These are phyloP conservation scores for Vesta saturnalis DNA, from an alignment of 2,888 invertebrate genomes.

Conservation along the genomic window DNA sequence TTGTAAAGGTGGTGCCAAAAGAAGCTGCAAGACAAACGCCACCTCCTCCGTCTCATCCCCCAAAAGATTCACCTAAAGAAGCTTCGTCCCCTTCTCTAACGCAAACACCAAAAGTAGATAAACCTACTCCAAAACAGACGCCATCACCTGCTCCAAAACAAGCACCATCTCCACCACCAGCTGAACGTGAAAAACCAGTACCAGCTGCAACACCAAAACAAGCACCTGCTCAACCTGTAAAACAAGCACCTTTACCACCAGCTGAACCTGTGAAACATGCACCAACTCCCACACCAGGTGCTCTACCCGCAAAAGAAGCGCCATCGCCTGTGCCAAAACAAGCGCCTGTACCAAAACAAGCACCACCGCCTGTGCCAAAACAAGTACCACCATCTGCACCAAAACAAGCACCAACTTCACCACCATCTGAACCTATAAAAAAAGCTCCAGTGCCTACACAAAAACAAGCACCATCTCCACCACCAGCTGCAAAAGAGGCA, in stretches of 20 bases:
- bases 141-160: slow-evolving; percentile 15
- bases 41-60: slow-evolving; percentile 46
- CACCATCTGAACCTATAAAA: background rate
- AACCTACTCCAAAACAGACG: slow-evolving; percentile 9
- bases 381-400: background rate
- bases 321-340: slow-evolving; percentile 33
- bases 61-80: slow-evolving; percentile 22
- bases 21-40: slow-evolving; percentile 13
- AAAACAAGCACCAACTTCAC: background rate
- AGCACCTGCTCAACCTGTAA: background rate
- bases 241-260: slow-evolving; percentile 5
- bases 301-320: slow-evolving; percentile 38
- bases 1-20: no score
- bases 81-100: slow-evolving; percentile 40
- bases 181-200: no score
- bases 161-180: slow-evolving; percentile 19
- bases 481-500: background rate
- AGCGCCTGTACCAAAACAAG: slow-evolving; percentile 28
- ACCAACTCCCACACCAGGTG: slow-evolving; percentile 44
- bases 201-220: slow-evolving; percentile 9
- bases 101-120: no score
- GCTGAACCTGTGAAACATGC: slow-evolving; percentile 28
- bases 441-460: background rate
- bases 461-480: background rate
- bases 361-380: slow-evolving; percentile 18